Conservation (phyloP, 2,797 vertebrate genomes). For the Sphenopsis melanotis region DNA sequence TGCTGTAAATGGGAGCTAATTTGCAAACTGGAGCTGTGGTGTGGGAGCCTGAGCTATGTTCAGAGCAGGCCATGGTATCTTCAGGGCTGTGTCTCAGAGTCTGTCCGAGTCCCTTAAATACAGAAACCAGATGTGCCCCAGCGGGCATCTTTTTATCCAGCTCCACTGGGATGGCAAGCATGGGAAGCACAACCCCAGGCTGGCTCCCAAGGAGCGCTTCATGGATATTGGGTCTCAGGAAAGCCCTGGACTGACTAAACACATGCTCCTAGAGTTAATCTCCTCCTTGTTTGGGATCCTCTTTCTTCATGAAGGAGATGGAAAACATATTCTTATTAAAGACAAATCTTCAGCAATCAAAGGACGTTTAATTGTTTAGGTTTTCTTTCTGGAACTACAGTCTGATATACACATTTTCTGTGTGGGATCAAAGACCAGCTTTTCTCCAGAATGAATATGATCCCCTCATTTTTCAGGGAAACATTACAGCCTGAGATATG, state of each 20-base stretch:
- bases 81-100: neutral
- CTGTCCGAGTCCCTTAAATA: neutral
- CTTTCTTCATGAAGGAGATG: neutral
- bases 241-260: neutral
- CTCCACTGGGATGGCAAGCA: fast-evolving
- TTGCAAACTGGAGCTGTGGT: neutral
- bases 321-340: neutral
- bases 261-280: neutral
- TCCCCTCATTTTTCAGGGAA: neutral
- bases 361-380: neutral
- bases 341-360: neutral
- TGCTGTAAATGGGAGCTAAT: neutral
- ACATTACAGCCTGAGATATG: fast-evolving
- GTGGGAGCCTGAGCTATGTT: neutral
- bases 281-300: neutral
- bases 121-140: neutral
- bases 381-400: neutral
- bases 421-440: neutral
- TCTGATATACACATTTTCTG: fast-evolving
- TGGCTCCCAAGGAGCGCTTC: neutral
- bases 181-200: neutral
- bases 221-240: neutral
- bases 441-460: neutral
- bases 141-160: fast-evolving
- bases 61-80: neutral